These are phyloP conservation scores for Archilochus colubris DNA, from an alignment of 2,113 vertebrate genomes.

Conservation along the genomic window DNA sequence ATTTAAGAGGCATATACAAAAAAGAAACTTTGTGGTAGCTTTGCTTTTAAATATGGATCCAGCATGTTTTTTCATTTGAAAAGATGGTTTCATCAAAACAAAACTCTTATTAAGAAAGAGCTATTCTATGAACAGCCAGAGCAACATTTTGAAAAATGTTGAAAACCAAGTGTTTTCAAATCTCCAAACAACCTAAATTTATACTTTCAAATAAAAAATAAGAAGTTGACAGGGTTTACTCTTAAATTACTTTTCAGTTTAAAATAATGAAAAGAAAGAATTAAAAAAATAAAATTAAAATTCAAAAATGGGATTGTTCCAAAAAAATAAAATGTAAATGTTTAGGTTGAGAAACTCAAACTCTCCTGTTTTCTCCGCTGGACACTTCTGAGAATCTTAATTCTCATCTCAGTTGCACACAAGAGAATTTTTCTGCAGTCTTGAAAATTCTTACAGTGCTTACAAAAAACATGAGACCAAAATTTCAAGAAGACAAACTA, in stretches of 20 bases:
- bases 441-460: background rate
- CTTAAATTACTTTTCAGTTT: background rate
- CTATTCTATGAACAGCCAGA: background rate
- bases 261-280: background rate
- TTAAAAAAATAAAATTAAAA: background rate
- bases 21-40: background rate
- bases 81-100: background rate
- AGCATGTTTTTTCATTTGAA: background rate
- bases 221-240: rapidly evolving
- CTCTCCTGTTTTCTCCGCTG: background rate
- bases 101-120: background rate
- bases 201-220: background rate
- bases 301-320: background rate
- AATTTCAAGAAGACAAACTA: background rate
- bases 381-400: background rate
- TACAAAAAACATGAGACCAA: background rate
- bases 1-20: background rate
- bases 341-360: background rate
- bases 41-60: background rate
- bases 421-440: background rate
- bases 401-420: background rate
- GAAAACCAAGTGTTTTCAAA: background rate
- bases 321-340: background rate
- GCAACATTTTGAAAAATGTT: background rate
- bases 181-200: background rate